Conservation (phyloP, 2,888 invertebrate species). For the Trisateles emortualis region DNA sequence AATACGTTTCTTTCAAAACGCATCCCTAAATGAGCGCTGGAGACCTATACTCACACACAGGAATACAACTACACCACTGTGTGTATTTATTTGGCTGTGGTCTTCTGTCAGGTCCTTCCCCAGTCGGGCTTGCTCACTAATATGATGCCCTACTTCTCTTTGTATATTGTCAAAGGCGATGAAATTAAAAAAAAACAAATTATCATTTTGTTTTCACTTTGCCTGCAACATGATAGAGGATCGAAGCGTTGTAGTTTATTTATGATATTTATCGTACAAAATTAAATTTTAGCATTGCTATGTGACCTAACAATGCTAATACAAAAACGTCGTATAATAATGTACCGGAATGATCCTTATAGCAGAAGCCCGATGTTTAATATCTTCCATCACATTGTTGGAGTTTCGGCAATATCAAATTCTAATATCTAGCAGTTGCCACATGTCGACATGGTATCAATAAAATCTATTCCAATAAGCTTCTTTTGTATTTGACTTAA, state of each 20-base stretch:
- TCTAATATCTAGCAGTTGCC: slow-evolving; percentile 43
- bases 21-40: too few species aligned
- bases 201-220: too few species aligned
- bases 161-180: too few species aligned
- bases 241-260: not conserved
- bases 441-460: slow-evolving; percentile 49
- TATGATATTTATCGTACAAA: not conserved
- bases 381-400: slow-evolving; percentile 43
- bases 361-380: slow-evolving; percentile 25
- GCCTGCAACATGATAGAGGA: not conserved
- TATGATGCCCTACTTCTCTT: too few species aligned
- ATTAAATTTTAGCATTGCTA: not conserved
- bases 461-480: slow-evolving; percentile 47
- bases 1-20: too few species aligned
- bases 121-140: too few species aligned
- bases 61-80: too few species aligned
- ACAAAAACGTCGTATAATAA: slow-evolving; percentile 16
- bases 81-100: too few species aligned
- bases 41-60: too few species aligned
- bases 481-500: slow-evolving; percentile 34
- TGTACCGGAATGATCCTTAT: slow-evolving; percentile 24
- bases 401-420: slow-evolving; percentile 43
- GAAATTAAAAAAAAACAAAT: too few species aligned
- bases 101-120: too few species aligned
- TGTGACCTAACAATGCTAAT: slow-evolving; percentile 9